Conservation (phyloP, 1,140 invertebrate genomes). For the Thrips palmi region DNA sequence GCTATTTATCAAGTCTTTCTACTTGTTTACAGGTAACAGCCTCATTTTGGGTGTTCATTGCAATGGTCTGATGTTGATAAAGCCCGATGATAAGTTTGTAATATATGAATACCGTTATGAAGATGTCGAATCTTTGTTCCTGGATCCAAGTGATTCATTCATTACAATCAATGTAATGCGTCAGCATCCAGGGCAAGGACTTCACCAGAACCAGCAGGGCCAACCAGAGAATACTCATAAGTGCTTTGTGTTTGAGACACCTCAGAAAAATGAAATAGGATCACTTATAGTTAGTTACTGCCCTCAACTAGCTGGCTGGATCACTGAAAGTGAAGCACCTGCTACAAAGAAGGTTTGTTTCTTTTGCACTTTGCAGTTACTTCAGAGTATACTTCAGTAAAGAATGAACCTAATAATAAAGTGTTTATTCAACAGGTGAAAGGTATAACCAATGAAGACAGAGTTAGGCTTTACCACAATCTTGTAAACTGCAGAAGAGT, state of each 20-base stretch:
- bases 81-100: slow-evolving; percentile 76
- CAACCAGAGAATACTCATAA: slow-evolving; percentile 44
- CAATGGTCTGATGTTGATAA: slow-evolving; percentile 75
- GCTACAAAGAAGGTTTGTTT: slow-evolving; percentile 31
- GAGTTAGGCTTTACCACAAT: slow-evolving; percentile 62
- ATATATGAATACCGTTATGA: slow-evolving; percentile 73
- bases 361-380: background rate
- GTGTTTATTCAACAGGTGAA: slow-evolving; percentile 26
- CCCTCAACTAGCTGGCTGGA: slow-evolving; percentile 64
- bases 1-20: background rate
- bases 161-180: slow-evolving; percentile 58
- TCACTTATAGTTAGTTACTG: slow-evolving; percentile 83
- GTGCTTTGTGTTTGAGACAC: slow-evolving; percentile 85
- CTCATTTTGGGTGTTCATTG: slow-evolving; percentile 73
- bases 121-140: slow-evolving; percentile 75
- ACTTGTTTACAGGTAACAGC: slow-evolving; percentile 26
- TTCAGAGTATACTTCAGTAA: background rate
- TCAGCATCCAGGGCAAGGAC: too few relatives aligned
- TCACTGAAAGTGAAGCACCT: slow-evolving; percentile 62
- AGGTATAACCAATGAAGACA: slow-evolving; percentile 64
- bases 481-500: slow-evolving; percentile 55
- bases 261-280: slow-evolving; percentile 77
- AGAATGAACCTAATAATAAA: slow-evolving; percentile 8
- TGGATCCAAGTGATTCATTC: slow-evolving; percentile 82
- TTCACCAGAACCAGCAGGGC: slow-evolving; percentile 13